A percentile compares a stretch with the other conserved stretches of the same genome.
Evolutionary conservation across 2,113 vertebrate species (phyloP).

Genomic region (Plecotus auritus): DNA sequence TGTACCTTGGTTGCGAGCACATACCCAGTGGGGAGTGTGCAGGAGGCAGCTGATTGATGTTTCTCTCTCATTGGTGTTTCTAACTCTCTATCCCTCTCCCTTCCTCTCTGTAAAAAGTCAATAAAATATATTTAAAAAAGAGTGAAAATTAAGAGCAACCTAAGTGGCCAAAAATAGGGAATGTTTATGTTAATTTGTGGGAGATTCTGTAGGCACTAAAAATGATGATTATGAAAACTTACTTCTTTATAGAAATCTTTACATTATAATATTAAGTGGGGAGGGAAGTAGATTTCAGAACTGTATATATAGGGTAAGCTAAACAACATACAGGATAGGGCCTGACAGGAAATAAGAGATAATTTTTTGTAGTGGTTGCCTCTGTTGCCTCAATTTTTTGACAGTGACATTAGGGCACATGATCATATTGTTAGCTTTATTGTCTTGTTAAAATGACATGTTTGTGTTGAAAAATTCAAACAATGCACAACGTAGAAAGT

Average conservation of each 20-base stretch:
- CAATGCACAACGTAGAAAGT: neutral
- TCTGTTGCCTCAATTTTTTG: neutral
- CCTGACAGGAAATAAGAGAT: neutral
- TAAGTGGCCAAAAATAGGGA: neutral
- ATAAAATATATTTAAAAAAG: too few species aligned
- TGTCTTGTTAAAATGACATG: neutral
- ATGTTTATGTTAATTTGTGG: neutral
- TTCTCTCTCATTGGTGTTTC: too few species aligned
- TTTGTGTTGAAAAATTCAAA: neutral
- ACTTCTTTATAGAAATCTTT: neutral
- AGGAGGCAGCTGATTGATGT: too few species aligned
- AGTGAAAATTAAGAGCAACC: neutral
- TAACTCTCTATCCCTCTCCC: too few species aligned
- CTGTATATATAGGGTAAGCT: neutral
- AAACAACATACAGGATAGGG: neutral
- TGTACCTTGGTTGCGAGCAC: too few species aligned
- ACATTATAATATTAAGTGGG: neutral
- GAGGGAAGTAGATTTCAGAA: neutral
- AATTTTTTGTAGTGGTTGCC: neutral
- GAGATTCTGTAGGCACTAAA: neutral
- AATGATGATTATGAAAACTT: neutral
- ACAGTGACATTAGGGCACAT: neutral
- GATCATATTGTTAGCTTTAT: neutral
- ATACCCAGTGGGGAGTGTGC: too few species aligned
- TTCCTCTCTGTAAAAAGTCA: too few species aligned